These are phyloP conservation scores for Coilia nasus DNA, from an alignment of 2,797 vertebrate genomes.

Conservation along the genomic window DNA sequence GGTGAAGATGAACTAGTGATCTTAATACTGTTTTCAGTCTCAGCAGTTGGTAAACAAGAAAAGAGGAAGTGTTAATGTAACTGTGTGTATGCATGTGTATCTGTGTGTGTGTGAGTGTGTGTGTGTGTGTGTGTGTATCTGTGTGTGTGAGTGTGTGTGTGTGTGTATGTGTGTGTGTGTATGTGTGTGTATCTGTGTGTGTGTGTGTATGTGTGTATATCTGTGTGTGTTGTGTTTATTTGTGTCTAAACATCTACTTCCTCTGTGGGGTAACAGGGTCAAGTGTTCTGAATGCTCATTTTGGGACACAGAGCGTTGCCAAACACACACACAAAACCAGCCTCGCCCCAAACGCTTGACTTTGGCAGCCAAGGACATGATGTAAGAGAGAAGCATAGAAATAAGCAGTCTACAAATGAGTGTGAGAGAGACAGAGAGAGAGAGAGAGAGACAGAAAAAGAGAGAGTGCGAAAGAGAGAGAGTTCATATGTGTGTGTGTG, in stretches of 20 bases:
- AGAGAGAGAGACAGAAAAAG: not conserved
- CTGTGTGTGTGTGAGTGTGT: conserved; percentile 6
- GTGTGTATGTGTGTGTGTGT: not conserved
- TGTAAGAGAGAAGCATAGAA: not conserved
- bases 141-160: not conserved
- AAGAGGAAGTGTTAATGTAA: conserved; percentile 29
- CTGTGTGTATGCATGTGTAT: not conserved
- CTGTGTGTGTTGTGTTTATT: not conserved
- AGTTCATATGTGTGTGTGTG: not conserved
- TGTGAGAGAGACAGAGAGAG: not conserved
- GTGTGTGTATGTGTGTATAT: not conserved
- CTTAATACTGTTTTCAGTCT: too few species aligned
- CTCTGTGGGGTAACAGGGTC: not conserved
- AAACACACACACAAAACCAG: not conserved
- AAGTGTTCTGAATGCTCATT: not conserved
- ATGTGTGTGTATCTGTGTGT: not conserved
- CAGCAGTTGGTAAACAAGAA: not conserved
- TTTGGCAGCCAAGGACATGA: not conserved
- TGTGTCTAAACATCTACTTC: not conserved
- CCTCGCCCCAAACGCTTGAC: not conserved
- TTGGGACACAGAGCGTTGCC: not conserved
- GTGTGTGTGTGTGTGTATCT: not conserved
- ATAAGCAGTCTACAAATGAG: not conserved
- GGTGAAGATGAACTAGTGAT: too few species aligned
- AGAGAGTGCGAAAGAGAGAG: conserved; percentile 3